Percentiles rank a stretch among this genome's conserved stretches.
Conservation (phyloP, 2,888 invertebrate genomes). For the Blera fallax region DNA sequence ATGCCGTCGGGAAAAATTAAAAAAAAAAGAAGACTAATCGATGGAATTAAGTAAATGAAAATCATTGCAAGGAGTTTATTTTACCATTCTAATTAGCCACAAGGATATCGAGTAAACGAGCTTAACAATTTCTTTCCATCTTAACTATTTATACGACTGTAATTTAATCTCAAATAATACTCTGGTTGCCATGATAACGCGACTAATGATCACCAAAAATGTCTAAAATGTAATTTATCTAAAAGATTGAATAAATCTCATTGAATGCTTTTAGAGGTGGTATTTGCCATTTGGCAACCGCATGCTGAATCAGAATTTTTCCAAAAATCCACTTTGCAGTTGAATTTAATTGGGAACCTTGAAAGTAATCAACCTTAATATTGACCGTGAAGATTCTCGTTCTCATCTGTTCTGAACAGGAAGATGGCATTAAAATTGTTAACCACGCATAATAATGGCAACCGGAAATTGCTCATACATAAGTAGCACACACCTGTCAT, state of each 20-base stretch:
- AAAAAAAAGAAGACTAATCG: neutral
- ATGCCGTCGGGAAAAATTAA: neutral
- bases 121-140: no score
- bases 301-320: slow-evolving; percentile 9
- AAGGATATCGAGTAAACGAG: neutral
- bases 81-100: neutral
- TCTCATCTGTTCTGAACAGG: slow-evolving; percentile 24
- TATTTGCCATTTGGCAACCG: neutral
- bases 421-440: slow-evolving; percentile 18
- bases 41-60: neutral
- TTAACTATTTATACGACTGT: no score
- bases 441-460: slow-evolving; percentile 28
- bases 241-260: neutral
- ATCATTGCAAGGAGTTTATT: neutral
- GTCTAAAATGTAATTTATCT: neutral
- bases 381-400: slow-evolving; percentile 7
- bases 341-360: slow-evolving; percentile 5
- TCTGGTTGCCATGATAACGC: no score
- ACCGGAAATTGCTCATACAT: slow-evolving; percentile 58
- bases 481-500: slow-evolving; percentile 10
- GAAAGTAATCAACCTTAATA: neutral
- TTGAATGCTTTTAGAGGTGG: neutral
- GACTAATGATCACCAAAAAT: no score
- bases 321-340: neutral
- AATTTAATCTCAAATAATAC: no score